A percentile compares a stretch with the other conserved stretches of the same genome.
Evolutionary conservation across 2,888 invertebrate genomes (phyloP).

Genomic region (Ormyrus nitidulus): DNA sequence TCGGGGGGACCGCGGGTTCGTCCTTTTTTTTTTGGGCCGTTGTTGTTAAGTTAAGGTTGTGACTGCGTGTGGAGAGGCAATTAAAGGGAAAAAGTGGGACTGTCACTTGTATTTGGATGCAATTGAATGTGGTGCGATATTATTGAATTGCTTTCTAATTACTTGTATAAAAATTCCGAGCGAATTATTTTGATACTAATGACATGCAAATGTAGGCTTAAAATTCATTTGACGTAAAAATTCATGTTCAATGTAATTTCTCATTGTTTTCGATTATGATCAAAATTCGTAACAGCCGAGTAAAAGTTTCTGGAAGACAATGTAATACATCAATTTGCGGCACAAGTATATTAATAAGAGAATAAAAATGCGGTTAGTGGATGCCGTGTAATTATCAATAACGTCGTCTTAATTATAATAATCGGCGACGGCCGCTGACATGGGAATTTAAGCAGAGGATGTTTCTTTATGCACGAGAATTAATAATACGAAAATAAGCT

Average conservation of each 20-base stretch:
- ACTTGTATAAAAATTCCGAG: no score
- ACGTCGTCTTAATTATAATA: neutral
- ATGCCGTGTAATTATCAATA: slow-evolving; percentile 1
- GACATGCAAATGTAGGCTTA: no score
- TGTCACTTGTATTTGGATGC: no score
- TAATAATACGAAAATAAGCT: no score
- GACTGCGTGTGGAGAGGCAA: no score
- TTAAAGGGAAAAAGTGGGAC: neutral
- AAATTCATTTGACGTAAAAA: no score
- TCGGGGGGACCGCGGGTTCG: neutral
- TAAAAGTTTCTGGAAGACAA: slow-evolving; percentile 4
- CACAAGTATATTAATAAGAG: neutral
- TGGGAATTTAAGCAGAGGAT: neutral
- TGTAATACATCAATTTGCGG: neutral
- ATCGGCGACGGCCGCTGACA: neutral
- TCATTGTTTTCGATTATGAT: slow-evolving; percentile 1
- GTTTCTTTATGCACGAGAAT: no score
- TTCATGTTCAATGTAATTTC: slow-evolving; percentile 4
- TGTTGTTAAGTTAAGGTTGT: no score
- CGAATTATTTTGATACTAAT: no score
- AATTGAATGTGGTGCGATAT: no score
- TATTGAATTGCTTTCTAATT: no score
- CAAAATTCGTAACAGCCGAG: neutral
- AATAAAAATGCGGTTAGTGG: neutral
- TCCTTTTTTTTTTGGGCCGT: neutral